phyloP scores from a whole-genome alignment of 2,797 vertebrate genomes.

The Catamblyrhynchus diadema region DNA sequence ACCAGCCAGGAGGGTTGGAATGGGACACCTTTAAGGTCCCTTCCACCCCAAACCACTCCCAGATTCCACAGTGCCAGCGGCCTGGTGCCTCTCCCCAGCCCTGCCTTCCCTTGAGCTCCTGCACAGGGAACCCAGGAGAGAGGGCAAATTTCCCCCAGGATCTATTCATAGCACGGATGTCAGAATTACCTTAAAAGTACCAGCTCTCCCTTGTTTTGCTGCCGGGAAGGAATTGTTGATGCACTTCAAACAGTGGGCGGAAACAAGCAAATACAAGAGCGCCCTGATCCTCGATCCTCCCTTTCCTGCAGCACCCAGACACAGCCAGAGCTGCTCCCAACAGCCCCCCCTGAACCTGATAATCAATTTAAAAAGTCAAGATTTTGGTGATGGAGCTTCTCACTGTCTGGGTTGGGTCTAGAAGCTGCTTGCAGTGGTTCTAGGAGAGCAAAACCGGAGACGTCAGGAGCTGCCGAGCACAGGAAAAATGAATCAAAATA shows the following conservation, averaged over 20 bases:
- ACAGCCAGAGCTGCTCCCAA: not conserved
- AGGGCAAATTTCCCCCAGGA: not conserved
- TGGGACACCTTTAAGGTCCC: not conserved
- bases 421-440: not conserved
- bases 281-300: not conserved
- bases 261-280: not conserved
- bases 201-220: constrained; percentile 28
- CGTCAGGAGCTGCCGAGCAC: not conserved
- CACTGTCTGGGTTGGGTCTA: fast-evolving
- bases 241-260: constrained; percentile 23
- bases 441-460: not conserved
- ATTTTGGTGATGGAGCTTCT: not conserved
- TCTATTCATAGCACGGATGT: constrained; percentile 15
- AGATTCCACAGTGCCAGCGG: not conserved
- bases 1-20: not conserved
- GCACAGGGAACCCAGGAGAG: not conserved
- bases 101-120: not conserved
- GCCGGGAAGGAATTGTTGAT: constrained; percentile 33
- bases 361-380: not conserved
- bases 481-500: constrained; percentile 46
- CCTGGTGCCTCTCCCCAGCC: not conserved
- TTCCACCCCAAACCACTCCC: not conserved
- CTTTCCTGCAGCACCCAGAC: not conserved
- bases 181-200: constrained; percentile 41
- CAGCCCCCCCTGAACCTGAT: not conserved